A percentile compares a stretch with the other conserved stretches of the same genome.
These are phyloP conservation scores for Galerucella calmariensis DNA, from an alignment of 2,888 invertebrate species.

Conservation along the genomic window DNA sequence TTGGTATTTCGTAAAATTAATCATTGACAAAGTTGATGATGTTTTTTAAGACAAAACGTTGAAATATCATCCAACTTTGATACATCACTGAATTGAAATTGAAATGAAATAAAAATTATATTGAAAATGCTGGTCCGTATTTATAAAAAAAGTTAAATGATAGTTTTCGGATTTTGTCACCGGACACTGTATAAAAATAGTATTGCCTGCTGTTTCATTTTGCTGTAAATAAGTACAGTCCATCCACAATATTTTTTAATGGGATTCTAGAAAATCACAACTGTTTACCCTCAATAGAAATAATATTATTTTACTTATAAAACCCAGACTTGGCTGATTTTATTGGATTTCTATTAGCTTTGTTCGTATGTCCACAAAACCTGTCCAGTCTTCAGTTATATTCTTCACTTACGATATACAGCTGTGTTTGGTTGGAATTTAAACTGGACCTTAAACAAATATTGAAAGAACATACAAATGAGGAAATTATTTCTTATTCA, in stretches of 20 bases:
- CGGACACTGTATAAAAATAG: too few relatives aligned
- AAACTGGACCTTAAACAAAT: conserved; percentile 59
- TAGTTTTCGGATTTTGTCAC: too few relatives aligned
- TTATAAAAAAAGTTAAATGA: too few relatives aligned
- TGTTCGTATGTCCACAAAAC: conserved; percentile 25
- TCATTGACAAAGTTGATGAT: too few relatives aligned
- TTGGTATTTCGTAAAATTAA: too few relatives aligned
- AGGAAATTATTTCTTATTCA: conserved; percentile 39
- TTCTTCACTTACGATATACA: conserved; percentile 45
- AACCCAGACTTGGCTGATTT: conserved; percentile 8
- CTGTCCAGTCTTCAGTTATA: conserved; percentile 26
- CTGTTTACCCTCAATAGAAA: not conserved
- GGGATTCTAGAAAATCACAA: not conserved
- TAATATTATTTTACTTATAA: not conserved
- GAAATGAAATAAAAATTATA: too few relatives aligned
- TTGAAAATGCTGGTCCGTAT: too few relatives aligned
- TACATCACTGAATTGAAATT: too few relatives aligned
- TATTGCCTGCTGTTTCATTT: too few relatives aligned
- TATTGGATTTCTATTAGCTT: conserved; percentile 28
- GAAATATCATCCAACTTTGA: too few relatives aligned
- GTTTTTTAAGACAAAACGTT: too few relatives aligned
- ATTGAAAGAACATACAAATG: conserved; percentile 47
- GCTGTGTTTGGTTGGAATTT: conserved; percentile 52
- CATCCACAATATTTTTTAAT: not conserved
- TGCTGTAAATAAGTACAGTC: not conserved